These are phyloP conservation scores for Leptinotarsa juncta DNA, from an alignment of 2,888 invertebrate species.

Conservation along the genomic window DNA sequence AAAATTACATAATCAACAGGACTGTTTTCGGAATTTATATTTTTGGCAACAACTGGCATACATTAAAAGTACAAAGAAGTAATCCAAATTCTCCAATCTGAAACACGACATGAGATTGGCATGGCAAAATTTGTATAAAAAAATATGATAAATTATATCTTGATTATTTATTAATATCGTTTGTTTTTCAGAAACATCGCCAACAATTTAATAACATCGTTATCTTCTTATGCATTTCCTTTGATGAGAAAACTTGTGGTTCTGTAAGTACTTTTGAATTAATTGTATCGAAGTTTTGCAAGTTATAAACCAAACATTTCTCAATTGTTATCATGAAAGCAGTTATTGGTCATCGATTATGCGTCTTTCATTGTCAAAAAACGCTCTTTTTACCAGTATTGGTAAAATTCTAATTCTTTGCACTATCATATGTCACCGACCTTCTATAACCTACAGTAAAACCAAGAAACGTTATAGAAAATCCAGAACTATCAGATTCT, in stretches of 20 bases:
- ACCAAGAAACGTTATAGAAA: too few relatives aligned
- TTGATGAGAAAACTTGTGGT: conserved; percentile 78
- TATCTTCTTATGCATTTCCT: conserved; percentile 78
- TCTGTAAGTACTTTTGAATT: conserved; percentile 76
- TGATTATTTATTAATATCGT: background rate
- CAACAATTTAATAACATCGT: conserved; percentile 78
- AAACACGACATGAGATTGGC: background rate
- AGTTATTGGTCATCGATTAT: too few relatives aligned
- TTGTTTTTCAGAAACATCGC: conserved; percentile 77
- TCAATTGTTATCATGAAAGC: too few relatives aligned
- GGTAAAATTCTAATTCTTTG: too few relatives aligned
- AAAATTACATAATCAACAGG: background rate
- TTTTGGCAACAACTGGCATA: conserved; percentile 10
- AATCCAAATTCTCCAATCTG: background rate
- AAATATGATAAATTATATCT: background rate
- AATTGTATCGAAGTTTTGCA: conserved; percentile 3
- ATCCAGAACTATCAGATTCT: too few relatives aligned
- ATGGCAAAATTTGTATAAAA: background rate
- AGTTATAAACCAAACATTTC: conserved; percentile 3
- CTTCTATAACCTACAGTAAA: too few relatives aligned
- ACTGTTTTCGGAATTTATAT: background rate
- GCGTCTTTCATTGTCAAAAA: too few relatives aligned
- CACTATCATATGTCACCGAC: too few relatives aligned
- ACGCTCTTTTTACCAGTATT: too few relatives aligned
- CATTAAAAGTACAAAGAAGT: background rate